phyloP scores from a whole-genome alignment of 2,113 vertebrate species.

The Apteryx mantelli region DNA sequence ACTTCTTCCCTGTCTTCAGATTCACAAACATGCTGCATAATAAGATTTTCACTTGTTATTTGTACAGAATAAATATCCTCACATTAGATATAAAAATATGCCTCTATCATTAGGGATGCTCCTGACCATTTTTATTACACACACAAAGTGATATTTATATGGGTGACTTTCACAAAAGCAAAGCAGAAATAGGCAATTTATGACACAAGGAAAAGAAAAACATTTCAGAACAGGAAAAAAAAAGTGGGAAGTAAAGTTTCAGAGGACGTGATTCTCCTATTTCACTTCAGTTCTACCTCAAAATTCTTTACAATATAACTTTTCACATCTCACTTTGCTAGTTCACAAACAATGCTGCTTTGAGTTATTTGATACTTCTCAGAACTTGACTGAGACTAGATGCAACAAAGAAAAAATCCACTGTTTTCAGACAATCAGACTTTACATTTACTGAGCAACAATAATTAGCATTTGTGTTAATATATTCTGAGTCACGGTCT shows the following conservation, averaged over 20 bases:
- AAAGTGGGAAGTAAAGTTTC: background rate
- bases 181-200: background rate
- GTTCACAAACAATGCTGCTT: background rate
- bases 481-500: background rate
- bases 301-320: background rate
- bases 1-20: constrained; percentile 95
- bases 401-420: background rate
- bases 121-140: background rate
- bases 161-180: background rate
- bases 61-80: background rate
- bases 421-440: background rate
- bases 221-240: background rate
- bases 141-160: background rate
- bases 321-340: background rate
- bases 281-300: background rate
- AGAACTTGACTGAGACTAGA: background rate
- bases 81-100: background rate
- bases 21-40: constrained; percentile 92
- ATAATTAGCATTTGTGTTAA: background rate
- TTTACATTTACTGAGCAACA: background rate
- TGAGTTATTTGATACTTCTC: background rate
- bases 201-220: background rate
- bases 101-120: background rate
- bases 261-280: background rate
- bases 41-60: constrained; percentile 25